Evolutionary conservation across 2,888 invertebrate species (phyloP).

Genomic region (Patella depressa): DNA sequence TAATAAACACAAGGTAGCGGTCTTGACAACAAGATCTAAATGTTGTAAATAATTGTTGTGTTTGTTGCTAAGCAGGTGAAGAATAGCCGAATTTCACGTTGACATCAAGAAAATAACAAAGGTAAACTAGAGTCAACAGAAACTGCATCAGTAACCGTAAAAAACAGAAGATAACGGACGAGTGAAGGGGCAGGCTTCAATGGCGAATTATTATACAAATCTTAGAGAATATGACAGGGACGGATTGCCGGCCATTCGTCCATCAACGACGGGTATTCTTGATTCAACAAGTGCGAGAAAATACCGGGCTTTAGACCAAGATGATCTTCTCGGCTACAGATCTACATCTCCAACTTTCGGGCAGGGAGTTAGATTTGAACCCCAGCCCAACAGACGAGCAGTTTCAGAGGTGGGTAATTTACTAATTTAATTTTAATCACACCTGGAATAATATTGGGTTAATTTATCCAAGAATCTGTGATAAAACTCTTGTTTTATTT

Average conservation of each 20-base stretch:
- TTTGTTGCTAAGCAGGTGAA: slow-evolving; percentile 4
- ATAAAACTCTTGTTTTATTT: no score
- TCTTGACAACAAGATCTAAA: not conserved
- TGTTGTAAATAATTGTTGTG: not conserved
- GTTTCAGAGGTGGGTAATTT: not conserved
- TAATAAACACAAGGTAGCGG: not conserved
- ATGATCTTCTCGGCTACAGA: slow-evolving; percentile 36
- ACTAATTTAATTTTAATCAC: no score
- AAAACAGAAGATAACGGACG: no score
- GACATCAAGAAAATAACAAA: slow-evolving; percentile 9
- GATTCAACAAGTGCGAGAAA: slow-evolving; percentile 32
- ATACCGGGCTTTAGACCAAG: slow-evolving; percentile 43
- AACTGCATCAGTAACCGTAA: not conserved
- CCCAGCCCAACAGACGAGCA: not conserved
- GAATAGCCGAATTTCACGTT: slow-evolving; percentile 1
- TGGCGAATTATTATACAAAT: not conserved
- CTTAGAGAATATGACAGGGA: not conserved
- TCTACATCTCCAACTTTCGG: slow-evolving; percentile 27
- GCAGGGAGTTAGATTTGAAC: not conserved
- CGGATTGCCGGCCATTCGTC: slow-evolving; percentile 3
- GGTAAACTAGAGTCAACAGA: not conserved
- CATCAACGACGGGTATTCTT: slow-evolving; percentile 22
- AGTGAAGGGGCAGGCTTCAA: no score
- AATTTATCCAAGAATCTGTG: no score
- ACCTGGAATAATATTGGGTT: no score